Evolutionary conservation across 1,140 invertebrate species (phyloP), one percentile per base, ranked within the genome.

Genomic region (Acromyrmex heyeri): DNA sequence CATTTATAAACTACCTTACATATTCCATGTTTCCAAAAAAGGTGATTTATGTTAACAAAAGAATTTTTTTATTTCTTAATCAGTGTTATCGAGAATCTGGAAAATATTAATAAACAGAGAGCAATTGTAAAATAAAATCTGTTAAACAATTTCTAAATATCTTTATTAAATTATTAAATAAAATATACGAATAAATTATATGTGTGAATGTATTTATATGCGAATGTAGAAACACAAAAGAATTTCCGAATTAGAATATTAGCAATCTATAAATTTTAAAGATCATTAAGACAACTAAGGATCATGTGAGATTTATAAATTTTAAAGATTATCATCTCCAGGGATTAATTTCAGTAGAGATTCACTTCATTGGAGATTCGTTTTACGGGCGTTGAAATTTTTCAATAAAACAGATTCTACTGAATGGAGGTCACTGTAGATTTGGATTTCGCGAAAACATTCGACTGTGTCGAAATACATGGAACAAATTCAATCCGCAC

Each of bases 321-420:
- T 44, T 8, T 44, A 50, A 50, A 73, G 24, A 75, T 27, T 12
- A 24, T 44, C 72, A 30, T 18, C 59, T 83, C 18, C 8, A 34
- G 18, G 38, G 21, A 38, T n/a, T 61, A 75, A 83, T 14, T 50
- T 24, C n/a, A 24, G 21, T 8, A 55, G n/a, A 75, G 38, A 83
- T 75, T 83, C 55, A 50, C 38, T 83, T 83, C 44, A 62, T 83
- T 69, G 18, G 14, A 82, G 44, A 82, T 82, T 48, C 55, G 18
- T 38, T 73, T 82, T 82, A 82, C 24, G 55, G 34, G n/a, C 14
- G 55, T 73, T 83, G 79, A 83, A 83, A 83, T 83, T 73, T 83
- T 83, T 75, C 55, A 38, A 62, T 83, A 83, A 83, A 83, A 34
- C 27, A 82, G 38, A 82, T 82, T 24, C 18, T 12, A 5, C 10